Base-by-base conservation (phyloP, 2,797 vertebrate species). In the Sparus aurata region DNA sequence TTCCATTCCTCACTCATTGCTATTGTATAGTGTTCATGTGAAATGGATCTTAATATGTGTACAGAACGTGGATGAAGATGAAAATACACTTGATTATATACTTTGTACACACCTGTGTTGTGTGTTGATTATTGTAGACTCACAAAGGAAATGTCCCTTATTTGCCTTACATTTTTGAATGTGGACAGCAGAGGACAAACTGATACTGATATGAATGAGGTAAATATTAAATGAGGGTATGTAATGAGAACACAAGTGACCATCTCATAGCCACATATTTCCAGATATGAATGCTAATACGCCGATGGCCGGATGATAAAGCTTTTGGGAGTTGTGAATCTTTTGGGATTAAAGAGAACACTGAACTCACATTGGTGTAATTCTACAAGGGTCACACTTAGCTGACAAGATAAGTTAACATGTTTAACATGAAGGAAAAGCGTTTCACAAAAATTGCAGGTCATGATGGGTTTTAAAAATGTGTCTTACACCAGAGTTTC, bases 31-130 rank as follows among this genome's bases (percentile, higher is more conserved):
- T 96, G 96, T 96, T 96, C 93, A 94, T 95, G 95, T 96, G 95
- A 95, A 94, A 96, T 96, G 93, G 95, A 94, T 96, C 94, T 95
- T 93, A 95, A 93, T 95, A 95, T 95, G 94, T 96, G 95, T 96
- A 95, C 95, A 96, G 95, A 95, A 94, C 94, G 94, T 95, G 95
- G 94, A 95, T 95, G 95, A 95, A 95, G 92, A 94, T 95, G 93
- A 92, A 94, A 96, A 96, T 96, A 96, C 95, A 96, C 94, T 96
- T 96, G 95, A 95, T 96, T 95, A 95, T 96, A 96, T 96, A 95
- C 95, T 96, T 96, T 94, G 93, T 96, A 96, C 86, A 93, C 85
- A 90, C 85, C 80, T 85, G 93, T 94, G 87, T 94, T 92, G 87
- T 93, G 91, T 93, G 87, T 90, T 91, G 85, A 90, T 95, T 94